Evolutionary conservation across 2,113 vertebrate genomes (phyloP), one percentile per base, ranked within the genome.

Genomic region (Ictidomys tridecemlineatus): DNA sequence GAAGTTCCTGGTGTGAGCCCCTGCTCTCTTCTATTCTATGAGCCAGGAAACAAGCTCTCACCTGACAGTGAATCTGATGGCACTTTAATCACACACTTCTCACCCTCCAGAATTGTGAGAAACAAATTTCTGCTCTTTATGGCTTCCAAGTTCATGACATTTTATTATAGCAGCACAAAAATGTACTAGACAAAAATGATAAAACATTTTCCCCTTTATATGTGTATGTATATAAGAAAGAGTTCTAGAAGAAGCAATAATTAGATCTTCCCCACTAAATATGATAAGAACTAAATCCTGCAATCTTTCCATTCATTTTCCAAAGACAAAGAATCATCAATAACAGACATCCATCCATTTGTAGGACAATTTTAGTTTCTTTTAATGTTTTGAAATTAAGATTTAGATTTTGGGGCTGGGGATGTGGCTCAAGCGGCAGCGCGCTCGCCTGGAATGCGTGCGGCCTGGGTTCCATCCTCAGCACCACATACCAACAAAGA

Each of bases 321-420:
- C 12, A 67, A 93, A 95, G 28, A 86, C 37, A 1, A 82, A 95
- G 51, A 85, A 84, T n/a, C 16, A 34, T 61, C 69, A 85, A 16
- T 61, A 85, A 67, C 65, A 74, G 34, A 45, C 37, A 95, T 42
- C 11, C 3, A 72, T 26, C 37, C 67, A 87, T 1, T 39, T 18
- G 2, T 53, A 7, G 39, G 51, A 80, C 20, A 89, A 48, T 30
- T 87, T 82, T 69, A 84, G 77, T 45, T 2, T 80, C 20, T 17
- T 8, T 91, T 37, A 86, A 67, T 69, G 56, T 16, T 90, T 80
- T 84, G 28, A 48, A 79, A 86, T 74, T 92, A 89, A 80, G 5
- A 17, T 80, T 92, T 80, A 39, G 12, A 42, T 61, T 87, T 97
- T 93, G 32, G n/a, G n/a, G n/a, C n/a, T n/a, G n/a, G n/a, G n/a